A percentile compares a stretch with the other conserved stretches of the same genome.
These are phyloP conservation scores for Crioceris asparagi DNA, from an alignment of 2,888 invertebrate species.

Conservation along the genomic window DNA sequence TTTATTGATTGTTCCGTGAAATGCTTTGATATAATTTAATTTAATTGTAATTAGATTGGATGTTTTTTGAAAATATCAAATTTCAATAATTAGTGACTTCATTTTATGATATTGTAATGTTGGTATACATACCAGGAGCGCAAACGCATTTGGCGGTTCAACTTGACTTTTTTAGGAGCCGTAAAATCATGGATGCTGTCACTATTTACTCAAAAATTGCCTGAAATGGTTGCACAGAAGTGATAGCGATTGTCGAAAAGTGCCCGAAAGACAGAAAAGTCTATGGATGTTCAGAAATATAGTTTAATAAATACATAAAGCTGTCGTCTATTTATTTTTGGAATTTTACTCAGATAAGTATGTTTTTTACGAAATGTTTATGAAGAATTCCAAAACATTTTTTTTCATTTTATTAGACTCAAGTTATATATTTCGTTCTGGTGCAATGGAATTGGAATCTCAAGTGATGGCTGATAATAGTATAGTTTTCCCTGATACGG, in stretches of 20 bases:
- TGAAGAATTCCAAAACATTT: too few species aligned
- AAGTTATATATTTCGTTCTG: neutral
- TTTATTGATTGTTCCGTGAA: too few species aligned
- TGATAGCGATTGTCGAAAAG: neutral
- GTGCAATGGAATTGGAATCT: slow-evolving; percentile 17
- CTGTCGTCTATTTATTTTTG: neutral
- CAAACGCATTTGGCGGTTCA: slow-evolving; percentile 16
- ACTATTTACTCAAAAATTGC: slow-evolving; percentile 12
- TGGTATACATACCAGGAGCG: too few species aligned
- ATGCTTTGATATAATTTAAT: too few species aligned
- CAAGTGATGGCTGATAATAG: slow-evolving; percentile 14
- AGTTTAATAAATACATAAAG: neutral
- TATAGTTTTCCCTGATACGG: slow-evolving; percentile 12
- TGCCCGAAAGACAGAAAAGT: neutral
- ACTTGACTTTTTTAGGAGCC: slow-evolving; percentile 13
- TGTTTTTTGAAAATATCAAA: too few species aligned
- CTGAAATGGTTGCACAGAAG: slow-evolving; percentile 9
- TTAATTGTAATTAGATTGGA: too few species aligned
- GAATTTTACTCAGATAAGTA: too few species aligned
- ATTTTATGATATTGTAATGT: too few species aligned
- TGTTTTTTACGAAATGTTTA: too few species aligned
- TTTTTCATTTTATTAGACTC: slow-evolving; percentile 8
- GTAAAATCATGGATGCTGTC: slow-evolving; percentile 12
- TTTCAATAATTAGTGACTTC: too few species aligned
- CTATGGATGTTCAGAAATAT: neutral